Percentiles rank a stretch among this genome's conserved stretches.
These are phyloP conservation scores for Euproctis similis DNA, from an alignment of 2,888 invertebrate genomes.

Conservation along the genomic window DNA sequence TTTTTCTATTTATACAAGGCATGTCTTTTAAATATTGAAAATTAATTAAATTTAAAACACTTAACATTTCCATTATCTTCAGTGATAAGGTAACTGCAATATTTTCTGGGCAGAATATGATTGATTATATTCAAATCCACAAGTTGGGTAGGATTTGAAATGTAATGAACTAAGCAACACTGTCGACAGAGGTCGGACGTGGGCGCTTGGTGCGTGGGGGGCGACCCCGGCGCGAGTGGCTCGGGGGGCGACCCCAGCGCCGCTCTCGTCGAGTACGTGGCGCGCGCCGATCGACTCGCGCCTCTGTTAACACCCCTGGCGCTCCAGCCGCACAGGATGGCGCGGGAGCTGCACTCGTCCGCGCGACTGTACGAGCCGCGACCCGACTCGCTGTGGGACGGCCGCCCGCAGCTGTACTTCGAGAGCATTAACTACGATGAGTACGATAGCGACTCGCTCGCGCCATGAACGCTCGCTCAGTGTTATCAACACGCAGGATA, in stretches of 20 bases:
- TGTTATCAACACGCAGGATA: no score
- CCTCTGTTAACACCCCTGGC: constrained; percentile 39
- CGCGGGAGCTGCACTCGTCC: constrained; percentile 41
- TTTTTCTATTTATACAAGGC: no score
- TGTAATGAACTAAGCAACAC: constrained; percentile 13
- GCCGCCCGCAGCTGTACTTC: constrained; percentile 74
- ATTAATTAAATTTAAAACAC: no score
- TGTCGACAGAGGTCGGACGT: constrained; percentile 24
- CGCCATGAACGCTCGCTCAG: constrained; percentile 18
- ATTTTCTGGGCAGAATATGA: no score
- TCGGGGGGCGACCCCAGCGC: constrained; percentile 15
- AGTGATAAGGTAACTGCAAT: no score
- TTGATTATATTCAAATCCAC: no score
- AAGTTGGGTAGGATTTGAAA: no score
- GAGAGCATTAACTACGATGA: constrained; percentile 78
- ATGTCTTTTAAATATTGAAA: no score
- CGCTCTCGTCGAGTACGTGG: constrained; percentile 54
- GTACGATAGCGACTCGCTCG: constrained; percentile 55
- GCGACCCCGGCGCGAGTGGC: constrained; percentile 9
- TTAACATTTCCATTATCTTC: no score
- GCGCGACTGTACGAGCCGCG: constrained; percentile 59
- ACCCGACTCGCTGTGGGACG: constrained; percentile 71
- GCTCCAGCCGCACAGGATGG: constrained; percentile 49
- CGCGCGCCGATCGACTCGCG: constrained; percentile 49
- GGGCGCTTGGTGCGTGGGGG: constrained; percentile 2